Evolutionary conservation across 2,888 invertebrate genomes (phyloP).

Genomic region (Agelastica alni): DNA sequence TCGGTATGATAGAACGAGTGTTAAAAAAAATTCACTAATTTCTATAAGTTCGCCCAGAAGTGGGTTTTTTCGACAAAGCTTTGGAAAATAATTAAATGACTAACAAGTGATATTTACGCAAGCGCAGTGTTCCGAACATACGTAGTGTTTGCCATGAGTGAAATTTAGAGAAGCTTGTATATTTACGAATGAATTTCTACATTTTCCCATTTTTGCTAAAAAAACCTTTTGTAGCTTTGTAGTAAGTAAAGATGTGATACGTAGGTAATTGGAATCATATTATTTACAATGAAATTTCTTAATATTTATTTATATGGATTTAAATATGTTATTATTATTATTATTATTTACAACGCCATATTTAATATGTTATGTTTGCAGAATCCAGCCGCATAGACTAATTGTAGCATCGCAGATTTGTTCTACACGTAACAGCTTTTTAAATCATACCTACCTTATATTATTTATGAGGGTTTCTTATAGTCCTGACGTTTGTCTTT

Average conservation of each 20-base stretch:
- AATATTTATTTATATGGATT: constrained; percentile 36
- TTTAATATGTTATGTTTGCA: constrained; percentile 57
- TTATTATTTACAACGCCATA: constrained; percentile 48
- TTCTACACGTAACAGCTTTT: constrained; percentile 55
- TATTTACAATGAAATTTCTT: constrained; percentile 38
- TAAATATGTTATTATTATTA: constrained; percentile 34
- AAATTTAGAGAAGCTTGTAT: constrained; percentile 46
- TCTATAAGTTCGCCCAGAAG: not conserved
- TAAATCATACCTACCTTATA: constrained; percentile 39
- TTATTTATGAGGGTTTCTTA: constrained; percentile 12
- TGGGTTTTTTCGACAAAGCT: constrained; percentile 32
- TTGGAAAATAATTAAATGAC: constrained; percentile 29
- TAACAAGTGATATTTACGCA: constrained; percentile 34
- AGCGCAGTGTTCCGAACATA: constrained; percentile 34
- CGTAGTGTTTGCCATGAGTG: constrained; percentile 46
- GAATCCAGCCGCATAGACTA: constrained; percentile 56
- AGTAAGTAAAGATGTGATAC: constrained; percentile 51
- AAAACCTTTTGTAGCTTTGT: constrained; percentile 51
- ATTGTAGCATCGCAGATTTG: constrained; percentile 56
- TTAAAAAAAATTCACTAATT: not conserved
- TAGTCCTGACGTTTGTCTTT: not conserved
- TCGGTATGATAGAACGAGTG: too few species aligned
- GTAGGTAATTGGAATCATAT: constrained; percentile 43
- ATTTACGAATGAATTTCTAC: constrained; percentile 45
- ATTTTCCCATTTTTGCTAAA: constrained; percentile 46